Conservation (phyloP, 2,113 vertebrate species). For the Lepisosteus oculatus region DNA sequence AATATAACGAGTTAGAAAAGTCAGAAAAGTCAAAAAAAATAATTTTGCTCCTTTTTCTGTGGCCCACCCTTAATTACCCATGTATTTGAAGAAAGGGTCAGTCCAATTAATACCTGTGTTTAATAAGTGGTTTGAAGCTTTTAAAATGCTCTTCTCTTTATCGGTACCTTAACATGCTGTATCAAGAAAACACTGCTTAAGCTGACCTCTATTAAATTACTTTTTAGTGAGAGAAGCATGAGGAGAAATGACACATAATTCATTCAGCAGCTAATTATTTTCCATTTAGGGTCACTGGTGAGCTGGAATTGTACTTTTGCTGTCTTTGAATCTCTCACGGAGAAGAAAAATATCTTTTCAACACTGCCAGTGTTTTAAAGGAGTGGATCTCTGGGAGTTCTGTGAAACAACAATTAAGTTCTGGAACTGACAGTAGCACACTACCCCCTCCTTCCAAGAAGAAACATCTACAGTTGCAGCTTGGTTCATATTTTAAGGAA, state of each 20-base stretch:
- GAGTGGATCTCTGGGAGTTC: background rate
- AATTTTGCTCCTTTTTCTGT: constrained; percentile 11
- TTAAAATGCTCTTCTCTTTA: constrained; percentile 8
- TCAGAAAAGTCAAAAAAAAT: constrained; percentile 17
- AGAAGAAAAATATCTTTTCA: background rate
- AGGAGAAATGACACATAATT: background rate
- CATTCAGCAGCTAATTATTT: background rate
- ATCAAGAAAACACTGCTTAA: constrained; percentile 10
- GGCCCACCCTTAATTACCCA: constrained; percentile 11
- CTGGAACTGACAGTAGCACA: background rate
- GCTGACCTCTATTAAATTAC: constrained; percentile 31
- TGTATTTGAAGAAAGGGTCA: constrained; percentile 14
- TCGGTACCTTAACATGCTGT: background rate
- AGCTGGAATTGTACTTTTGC: background rate
- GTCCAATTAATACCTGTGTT: constrained; percentile 17
- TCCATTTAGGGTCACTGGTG: background rate
- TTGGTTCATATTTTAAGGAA: background rate
- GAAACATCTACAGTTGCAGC: too few relatives aligned
- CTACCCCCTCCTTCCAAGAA: too few relatives aligned
- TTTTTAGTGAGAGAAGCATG: constrained; percentile 15
- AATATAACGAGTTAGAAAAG: constrained; percentile 21
- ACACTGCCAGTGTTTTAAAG: background rate
- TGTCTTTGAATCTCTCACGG: background rate
- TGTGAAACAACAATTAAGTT: background rate
- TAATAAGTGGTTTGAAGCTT: constrained; percentile 5